These are phyloP conservation scores for Phaedon cochleariae DNA, from an alignment of 2,888 invertebrate species.

Conservation along the genomic window DNA sequence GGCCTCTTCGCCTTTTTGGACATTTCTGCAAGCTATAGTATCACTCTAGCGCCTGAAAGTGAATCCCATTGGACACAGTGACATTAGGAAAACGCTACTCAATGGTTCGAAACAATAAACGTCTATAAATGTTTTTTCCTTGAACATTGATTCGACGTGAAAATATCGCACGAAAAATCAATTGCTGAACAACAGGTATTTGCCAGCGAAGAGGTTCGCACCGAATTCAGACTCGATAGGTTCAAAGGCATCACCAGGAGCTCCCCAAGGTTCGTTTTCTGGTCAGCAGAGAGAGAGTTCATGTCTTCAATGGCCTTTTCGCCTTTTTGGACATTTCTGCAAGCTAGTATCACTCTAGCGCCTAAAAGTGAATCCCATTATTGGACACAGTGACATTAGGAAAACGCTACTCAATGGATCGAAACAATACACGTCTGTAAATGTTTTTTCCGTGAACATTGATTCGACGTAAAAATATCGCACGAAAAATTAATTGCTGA, in stretches of 20 bases:
- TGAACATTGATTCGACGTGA: too few relatives aligned
- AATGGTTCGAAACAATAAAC: too few relatives aligned
- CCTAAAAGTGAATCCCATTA: constrained; percentile 57
- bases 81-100: too few relatives aligned
- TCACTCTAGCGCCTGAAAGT: constrained; percentile 63
- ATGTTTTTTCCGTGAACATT: too few relatives aligned
- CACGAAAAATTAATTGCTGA: too few relatives aligned
- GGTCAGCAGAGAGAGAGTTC: constrained; percentile 57
- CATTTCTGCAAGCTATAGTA: constrained; percentile 69
- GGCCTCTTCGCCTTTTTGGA: constrained; percentile 65
- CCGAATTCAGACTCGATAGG: constrained; percentile 24
- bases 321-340: constrained; percentile 66
- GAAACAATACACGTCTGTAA: background rate
- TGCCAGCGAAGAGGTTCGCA: constrained; percentile 40
- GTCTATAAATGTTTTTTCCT: too few relatives aligned
- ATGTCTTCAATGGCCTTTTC: constrained; percentile 65
- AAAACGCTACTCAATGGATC: too few relatives aligned
- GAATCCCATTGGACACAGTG: too few relatives aligned
- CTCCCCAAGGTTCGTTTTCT: constrained; percentile 55
- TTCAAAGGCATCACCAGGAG: constrained; percentile 20
- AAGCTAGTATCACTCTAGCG: constrained; percentile 68
- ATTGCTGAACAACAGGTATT: constrained; percentile 62
- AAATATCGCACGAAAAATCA: too few relatives aligned
- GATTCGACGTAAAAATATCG: too few relatives aligned
- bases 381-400: too few relatives aligned